Percentiles rank a stretch among this genome's conserved stretches.
Evolutionary conservation across 2,888 invertebrate species (phyloP).

Genomic region (Odontocerum albicorne): DNA sequence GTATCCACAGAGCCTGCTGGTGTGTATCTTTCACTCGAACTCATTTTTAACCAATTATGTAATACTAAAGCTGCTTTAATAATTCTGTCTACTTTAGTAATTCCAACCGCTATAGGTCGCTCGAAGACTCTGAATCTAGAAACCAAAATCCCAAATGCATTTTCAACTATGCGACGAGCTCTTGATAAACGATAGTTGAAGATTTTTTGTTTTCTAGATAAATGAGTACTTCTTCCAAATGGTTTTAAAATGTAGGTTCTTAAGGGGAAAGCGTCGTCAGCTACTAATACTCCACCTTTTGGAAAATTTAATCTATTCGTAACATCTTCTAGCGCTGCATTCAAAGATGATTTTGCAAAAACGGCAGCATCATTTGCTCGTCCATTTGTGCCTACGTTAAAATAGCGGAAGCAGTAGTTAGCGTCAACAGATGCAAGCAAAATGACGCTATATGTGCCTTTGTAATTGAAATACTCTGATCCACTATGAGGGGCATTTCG

Average conservation of each 20-base stretch:
- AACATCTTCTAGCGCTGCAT: not conserved
- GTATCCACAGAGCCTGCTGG: conserved; percentile 15
- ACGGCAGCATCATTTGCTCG: conserved; percentile 9
- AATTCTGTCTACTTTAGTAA: conserved; percentile 35
- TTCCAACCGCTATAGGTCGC: conserved; percentile 26
- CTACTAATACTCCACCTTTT: not conserved
- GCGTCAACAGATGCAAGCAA: conserved; percentile 38
- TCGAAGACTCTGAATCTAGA: conserved; percentile 27
- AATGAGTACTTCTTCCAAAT: conserved; percentile 7
- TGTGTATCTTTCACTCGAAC: conserved; percentile 28
- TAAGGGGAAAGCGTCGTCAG: conserved; percentile 14
- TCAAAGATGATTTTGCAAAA: not conserved
- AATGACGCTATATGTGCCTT: conserved; percentile 37
- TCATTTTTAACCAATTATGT: conserved; percentile 38
- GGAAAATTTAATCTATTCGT: conserved; percentile 8
- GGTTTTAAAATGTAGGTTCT: conserved; percentile 34
- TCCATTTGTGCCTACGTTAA: conserved; percentile 37
- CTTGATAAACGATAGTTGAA: conserved; percentile 31
- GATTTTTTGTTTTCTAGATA: conserved; percentile 5
- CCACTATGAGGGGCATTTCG: conserved; percentile 34
- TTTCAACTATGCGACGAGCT: conserved; percentile 33
- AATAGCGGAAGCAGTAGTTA: conserved; percentile 35
- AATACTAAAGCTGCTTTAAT: conserved; percentile 36
- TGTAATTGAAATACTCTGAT: conserved; percentile 30
- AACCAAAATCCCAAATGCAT: conserved; percentile 34